phyloP scores from a whole-genome alignment of 2,797 vertebrate species.

The Gobio occitaniae region DNA sequence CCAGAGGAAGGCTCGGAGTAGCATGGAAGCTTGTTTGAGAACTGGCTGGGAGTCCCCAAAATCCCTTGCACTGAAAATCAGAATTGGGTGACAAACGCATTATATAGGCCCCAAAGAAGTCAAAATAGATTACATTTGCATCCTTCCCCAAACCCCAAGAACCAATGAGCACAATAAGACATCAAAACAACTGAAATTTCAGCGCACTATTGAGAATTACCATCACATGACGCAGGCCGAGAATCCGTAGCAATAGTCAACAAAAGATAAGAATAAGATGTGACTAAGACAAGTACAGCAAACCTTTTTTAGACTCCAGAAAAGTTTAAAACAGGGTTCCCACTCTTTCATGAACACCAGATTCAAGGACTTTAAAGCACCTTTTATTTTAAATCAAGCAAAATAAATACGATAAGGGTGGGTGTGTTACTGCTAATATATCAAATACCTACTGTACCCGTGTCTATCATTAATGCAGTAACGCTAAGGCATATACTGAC shows the following conservation, averaged over 20 bases:
- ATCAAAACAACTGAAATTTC: not conserved
- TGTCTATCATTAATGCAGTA: no score
- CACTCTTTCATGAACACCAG: no score
- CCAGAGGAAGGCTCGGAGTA: conserved; percentile 81
- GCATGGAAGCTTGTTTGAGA: conserved; percentile 85
- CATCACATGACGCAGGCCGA: conserved; percentile 52
- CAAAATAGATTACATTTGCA: not conserved
- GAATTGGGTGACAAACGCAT: not conserved
- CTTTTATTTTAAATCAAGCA: no score
- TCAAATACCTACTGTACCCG: no score
- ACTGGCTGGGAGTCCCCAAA: conserved; percentile 86
- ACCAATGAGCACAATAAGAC: not conserved
- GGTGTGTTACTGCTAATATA: no score
- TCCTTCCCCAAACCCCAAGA: not conserved
- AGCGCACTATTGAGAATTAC: conserved; percentile 15
- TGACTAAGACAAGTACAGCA: no score
- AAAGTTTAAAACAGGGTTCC: no score
- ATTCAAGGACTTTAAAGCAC: no score
- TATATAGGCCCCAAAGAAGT: not conserved
- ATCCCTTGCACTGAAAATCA: conserved; percentile 84
- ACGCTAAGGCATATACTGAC: no score
- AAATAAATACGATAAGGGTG: no score
- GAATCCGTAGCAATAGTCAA: conserved; percentile 61
- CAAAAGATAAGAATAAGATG: conserved; percentile 41
- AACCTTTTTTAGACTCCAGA: no score